Percentiles rank a stretch among this genome's conserved stretches.
Conservation (phyloP, 92 coral and sea anemone genomes). For the Nematostella vectensis region DNA sequence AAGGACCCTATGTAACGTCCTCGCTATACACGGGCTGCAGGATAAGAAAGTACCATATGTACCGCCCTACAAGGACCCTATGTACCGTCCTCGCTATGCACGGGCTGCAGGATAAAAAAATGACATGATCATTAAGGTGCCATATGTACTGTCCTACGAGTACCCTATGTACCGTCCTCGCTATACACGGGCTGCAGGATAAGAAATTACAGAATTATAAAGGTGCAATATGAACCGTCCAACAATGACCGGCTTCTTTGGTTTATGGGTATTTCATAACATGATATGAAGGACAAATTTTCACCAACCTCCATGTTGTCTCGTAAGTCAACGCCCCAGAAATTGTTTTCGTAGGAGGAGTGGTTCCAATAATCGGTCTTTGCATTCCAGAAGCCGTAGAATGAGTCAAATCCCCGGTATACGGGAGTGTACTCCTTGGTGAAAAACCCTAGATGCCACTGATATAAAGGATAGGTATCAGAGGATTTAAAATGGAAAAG, state of each 20-base stretch:
- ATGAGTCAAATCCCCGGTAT: slow-evolving; percentile 84
- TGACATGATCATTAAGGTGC: not conserved
- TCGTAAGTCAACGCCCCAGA: slow-evolving; percentile 77
- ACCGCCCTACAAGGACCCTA: not conserved
- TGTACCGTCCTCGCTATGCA: slow-evolving; percentile 15
- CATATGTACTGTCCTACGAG: too few species aligned
- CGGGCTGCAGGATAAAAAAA: slow-evolving; percentile 33
- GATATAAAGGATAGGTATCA: not conserved
- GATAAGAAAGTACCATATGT: not conserved
- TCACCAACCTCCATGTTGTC: slow-evolving; percentile 58
- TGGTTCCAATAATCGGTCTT: slow-evolving; percentile 97
- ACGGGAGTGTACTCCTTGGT: slow-evolving; percentile 87
- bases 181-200: slow-evolving; percentile 56
- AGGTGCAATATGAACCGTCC: too few species aligned
- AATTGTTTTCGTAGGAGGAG: slow-evolving; percentile 67
- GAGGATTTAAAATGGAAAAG: too few species aligned
- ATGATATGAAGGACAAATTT: not conserved
- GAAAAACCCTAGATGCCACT: slow-evolving; percentile 98
- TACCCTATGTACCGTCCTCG: slow-evolving; percentile 1
- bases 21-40: slow-evolving; percentile 49
- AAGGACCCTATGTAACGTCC: not conserved
- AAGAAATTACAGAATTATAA: too few species aligned
- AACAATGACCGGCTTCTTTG: too few species aligned
- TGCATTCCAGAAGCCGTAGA: slow-evolving; percentile 86
- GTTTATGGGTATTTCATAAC: too few species aligned